Conservation (phyloP, 92 coral and sea anemone species). For the Nematostella vectensis region DNA sequence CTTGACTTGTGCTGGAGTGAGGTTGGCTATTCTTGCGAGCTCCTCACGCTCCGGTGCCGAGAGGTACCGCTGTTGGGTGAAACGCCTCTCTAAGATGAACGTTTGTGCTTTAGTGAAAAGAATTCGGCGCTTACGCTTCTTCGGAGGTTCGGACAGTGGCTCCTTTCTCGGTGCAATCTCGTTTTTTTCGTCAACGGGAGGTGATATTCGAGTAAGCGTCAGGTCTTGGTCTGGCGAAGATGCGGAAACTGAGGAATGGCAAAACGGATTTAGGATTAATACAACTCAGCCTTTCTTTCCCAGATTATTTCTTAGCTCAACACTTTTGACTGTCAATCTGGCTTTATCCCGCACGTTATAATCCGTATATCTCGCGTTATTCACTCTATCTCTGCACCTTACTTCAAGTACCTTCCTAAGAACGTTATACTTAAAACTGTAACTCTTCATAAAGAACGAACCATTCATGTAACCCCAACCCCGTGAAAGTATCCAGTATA, state of each 20-base stretch:
- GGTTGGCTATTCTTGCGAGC: conserved; percentile 82
- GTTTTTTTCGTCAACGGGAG: conserved; percentile 17
- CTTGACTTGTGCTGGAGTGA: conserved; percentile 97
- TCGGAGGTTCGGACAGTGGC: conserved; percentile 27
- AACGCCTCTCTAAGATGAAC: conserved; percentile 86
- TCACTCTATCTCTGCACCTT: not conserved
- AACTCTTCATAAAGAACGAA: conserved; percentile 1
- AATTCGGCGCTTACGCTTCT: conserved; percentile 78
- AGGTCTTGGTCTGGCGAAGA: conserved; percentile 5
- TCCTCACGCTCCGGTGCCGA: conserved; percentile 99
- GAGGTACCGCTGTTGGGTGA: conserved; percentile 88
- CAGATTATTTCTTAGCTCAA: too few relatives aligned
- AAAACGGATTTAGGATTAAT: too few relatives aligned
- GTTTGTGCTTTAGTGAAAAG: conserved; percentile 99
- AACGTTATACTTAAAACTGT: not conserved
- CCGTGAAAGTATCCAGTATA: not conserved
- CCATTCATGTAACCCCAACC: not conserved
- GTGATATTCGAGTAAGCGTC: conserved; percentile 15
- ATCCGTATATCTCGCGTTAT: not conserved
- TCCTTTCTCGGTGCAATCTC: conserved; percentile 28
- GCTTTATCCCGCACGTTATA: too few relatives aligned
- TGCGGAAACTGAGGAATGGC: not conserved
- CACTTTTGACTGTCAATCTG: not conserved
- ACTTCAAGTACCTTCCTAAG: conserved; percentile 2
- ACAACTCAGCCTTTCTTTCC: too few relatives aligned